Evolutionary conservation across 2,113 vertebrate species (phyloP).

Genomic region (Bubalus kerabau): DNA sequence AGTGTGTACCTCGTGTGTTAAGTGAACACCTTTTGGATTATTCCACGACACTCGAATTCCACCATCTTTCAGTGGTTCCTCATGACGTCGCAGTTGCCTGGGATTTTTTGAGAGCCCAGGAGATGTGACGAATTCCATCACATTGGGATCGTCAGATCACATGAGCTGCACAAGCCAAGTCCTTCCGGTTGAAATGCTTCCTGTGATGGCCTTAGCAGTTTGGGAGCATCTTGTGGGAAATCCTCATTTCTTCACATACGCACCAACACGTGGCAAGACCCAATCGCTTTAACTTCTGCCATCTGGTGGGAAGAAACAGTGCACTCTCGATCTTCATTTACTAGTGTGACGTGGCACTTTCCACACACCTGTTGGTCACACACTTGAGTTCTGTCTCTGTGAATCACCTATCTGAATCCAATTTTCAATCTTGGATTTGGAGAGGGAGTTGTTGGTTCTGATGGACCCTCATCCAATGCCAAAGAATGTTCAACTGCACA

Average conservation of each 20-base stretch:
- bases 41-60: neutral
- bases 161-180: accelerated
- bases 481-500: neutral
- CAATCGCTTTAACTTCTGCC: accelerated
- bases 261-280: neutral
- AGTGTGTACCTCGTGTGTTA: accelerated
- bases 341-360: neutral
- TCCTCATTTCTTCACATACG: neutral
- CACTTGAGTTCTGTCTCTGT: neutral
- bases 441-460: neutral
- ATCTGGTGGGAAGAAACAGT: neutral
- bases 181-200: accelerated
- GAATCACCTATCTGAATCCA: neutral
- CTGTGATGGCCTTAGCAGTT: neutral
- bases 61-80: neutral
- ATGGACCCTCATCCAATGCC: neutral
- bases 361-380: neutral
- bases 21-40: neutral
- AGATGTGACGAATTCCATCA: neutral
- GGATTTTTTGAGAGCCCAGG: neutral
- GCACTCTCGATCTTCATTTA: neutral
- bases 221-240: neutral
- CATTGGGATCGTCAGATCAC: neutral
- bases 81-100: accelerated
- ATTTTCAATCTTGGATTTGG: neutral